Base-by-base conservation (phyloP, 2,888 invertebrate genomes). In the Lepidochitona cinerea region DNA sequence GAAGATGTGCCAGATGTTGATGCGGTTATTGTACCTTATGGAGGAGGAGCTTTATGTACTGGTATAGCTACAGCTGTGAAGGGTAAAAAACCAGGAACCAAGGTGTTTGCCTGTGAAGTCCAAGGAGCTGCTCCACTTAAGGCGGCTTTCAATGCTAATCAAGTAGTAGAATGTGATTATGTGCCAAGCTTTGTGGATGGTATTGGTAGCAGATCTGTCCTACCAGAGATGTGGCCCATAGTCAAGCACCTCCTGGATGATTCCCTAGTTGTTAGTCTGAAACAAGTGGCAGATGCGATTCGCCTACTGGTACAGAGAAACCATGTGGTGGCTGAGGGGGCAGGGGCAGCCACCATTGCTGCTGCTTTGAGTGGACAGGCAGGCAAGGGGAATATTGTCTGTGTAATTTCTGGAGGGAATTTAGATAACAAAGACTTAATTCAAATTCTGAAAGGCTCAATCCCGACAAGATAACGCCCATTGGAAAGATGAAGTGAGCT, bases 341-440 rank as follows among this genome's bases (percentile, higher is more conserved):
- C 89, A 0, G 89, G 89, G 5, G 89, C 88, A 18, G 83, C 88
- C 1, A 81, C 88, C 6, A 75, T 88, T n/a, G 84, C 85, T 36
- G 85, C 82, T 29, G 75, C 81, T 14, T 53, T 78, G 41, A 67
- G 78, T 9, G 83, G 83, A 53, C 74, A 77, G 69, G 81, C 82
- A 6, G 84, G 84, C 6, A 74, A 76, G 0, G 86, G 86, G 4
- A 88, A 86, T 33, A 84, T 89, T 33, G 89, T 87, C 14, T 89
- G 88, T 75, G 81, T 89, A 7, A 77, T 89, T 29, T 88, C 89
- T 5, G 89, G 89, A n/a, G 88, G 88, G 6, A 88, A 88, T 76
- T 87, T 89, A 68, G 87, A 89, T 70, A 79, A 79, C 0, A 49
- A 74, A 23, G 85, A 83, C 75, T 74, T 89, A 33, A 76, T 83